Evolutionary conservation across 2,888 invertebrate species (phyloP).

Genomic region (Dugesia japonica): DNA sequence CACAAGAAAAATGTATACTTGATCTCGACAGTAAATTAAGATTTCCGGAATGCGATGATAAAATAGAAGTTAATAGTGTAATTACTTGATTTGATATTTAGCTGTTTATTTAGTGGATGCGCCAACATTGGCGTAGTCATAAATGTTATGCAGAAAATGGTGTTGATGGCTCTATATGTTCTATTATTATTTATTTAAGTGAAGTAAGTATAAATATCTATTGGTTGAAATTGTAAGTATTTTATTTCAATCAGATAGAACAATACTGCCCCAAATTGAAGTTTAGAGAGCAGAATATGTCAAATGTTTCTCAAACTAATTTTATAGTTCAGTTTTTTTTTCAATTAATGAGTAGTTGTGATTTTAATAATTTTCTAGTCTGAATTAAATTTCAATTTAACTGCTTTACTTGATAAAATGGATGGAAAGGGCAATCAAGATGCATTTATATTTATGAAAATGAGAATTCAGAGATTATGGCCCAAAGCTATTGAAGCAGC

Average conservation of each 20-base stretch:
- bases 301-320: conserved; percentile 10
- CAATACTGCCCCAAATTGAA: neutral
- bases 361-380: neutral
- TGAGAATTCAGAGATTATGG: conserved; percentile 46
- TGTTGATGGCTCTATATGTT: conserved; percentile 49
- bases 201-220: conserved; percentile 38
- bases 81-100: neutral
- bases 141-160: conserved; percentile 47
- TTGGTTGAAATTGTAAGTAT: neutral
- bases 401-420: neutral
- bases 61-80: conserved; percentile 39
- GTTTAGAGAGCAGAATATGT: conserved; percentile 16
- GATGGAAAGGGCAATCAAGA: neutral
- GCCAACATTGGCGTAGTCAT: conserved; percentile 47
- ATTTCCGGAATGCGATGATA: conserved; percentile 42
- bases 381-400: neutral
- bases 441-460: conserved; percentile 38
- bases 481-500: conserved; percentile 42
- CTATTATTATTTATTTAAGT: conserved; percentile 47
- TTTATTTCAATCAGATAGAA: neutral
- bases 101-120: conserved; percentile 42
- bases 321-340: neutral
- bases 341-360: too few relatives aligned
- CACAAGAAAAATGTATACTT: conserved; percentile 41
- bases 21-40: conserved; percentile 39